phyloP scores from a whole-genome alignment of 1,140 invertebrate genomes.

The Panagrolaimus sp. region DNA sequence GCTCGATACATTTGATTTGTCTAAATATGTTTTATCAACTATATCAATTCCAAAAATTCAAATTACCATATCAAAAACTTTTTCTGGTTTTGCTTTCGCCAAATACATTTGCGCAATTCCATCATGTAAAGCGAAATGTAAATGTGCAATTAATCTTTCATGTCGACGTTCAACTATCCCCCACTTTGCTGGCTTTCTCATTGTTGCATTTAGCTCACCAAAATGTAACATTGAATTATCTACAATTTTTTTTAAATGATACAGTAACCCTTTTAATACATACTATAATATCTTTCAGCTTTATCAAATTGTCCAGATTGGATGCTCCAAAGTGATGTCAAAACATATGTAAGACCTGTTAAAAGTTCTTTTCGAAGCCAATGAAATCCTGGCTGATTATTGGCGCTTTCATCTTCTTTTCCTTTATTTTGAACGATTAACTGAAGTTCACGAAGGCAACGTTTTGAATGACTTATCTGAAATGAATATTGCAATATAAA shows the following conservation, averaged over 20 bases:
- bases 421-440: slow-evolving; percentile 5
- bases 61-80: slow-evolving; percentile 10
- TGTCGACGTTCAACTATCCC: not conserved
- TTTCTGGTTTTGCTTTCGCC: slow-evolving; percentile 1
- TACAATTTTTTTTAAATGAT: no score
- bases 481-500: no score
- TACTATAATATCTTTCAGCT: not conserved
- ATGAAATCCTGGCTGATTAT: not conserved
- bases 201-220: not conserved
- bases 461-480: slow-evolving; percentile 7
- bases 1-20: slow-evolving; percentile 12
- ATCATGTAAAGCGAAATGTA: slow-evolving; percentile 9
- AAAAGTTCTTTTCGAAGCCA: slow-evolving; percentile 13
- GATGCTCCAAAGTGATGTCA: not conserved
- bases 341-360: not conserved
- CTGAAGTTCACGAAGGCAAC: slow-evolving; percentile 4
- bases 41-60: not conserved
- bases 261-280: no score
- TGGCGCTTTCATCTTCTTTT: not conserved
- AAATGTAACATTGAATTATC: slow-evolving; percentile 2
- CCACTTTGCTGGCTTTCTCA: not conserved
- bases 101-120: slow-evolving; percentile 7
- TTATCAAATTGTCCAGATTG: slow-evolving; percentile 10
- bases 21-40: not conserved
- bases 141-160: slow-evolving; percentile 9